Evolutionary conservation across 2,888 invertebrate genomes (phyloP).

Genomic region (Drosophila lutescens): DNA sequence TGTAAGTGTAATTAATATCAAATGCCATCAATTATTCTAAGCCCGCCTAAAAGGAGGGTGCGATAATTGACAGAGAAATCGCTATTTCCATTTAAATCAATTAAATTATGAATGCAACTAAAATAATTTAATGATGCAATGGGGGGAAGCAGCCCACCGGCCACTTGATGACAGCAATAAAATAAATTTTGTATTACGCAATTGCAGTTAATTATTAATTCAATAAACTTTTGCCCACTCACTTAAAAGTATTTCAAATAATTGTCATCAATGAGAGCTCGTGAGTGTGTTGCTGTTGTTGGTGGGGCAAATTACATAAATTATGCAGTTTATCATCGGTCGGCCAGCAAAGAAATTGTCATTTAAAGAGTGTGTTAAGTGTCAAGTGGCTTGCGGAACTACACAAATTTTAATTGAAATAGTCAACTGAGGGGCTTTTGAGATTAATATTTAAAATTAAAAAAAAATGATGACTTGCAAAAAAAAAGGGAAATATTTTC

Average conservation of each 20-base stretch:
- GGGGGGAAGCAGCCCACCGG: not conserved
- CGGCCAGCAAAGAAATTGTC: slow-evolving; percentile 15
- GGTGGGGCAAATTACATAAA: slow-evolving; percentile 45
- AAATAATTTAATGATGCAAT: slow-evolving; percentile 70
- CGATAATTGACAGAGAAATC: slow-evolving; percentile 16
- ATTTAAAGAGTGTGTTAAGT: slow-evolving; percentile 29
- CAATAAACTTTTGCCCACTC: slow-evolving; percentile 66
- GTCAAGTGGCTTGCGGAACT: slow-evolving; percentile 9
- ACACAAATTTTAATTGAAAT: slow-evolving; percentile 50
- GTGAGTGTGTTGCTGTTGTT: slow-evolving; percentile 4
- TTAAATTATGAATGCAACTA: slow-evolving; percentile 78
- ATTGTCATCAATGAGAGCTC: slow-evolving; percentile 52
- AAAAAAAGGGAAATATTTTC: not conserved
- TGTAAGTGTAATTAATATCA: slow-evolving; percentile 67
- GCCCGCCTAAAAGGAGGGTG: slow-evolving; percentile 27
- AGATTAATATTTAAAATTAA: slow-evolving; percentile 1
- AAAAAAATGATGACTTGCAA: not conserved
- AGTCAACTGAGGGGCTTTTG: not conserved
- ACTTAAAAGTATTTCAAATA: slow-evolving; percentile 67
- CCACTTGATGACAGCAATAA: slow-evolving; percentile 67
- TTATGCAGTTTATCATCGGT: slow-evolving; percentile 49
- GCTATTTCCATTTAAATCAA: slow-evolving; percentile 70
- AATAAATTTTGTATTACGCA: slow-evolving; percentile 68
- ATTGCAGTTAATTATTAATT: slow-evolving; percentile 78
- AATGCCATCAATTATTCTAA: slow-evolving; percentile 77